Conservation (phyloP, 2,797 vertebrate genomes). For the Gymnodraco acuticeps region DNA sequence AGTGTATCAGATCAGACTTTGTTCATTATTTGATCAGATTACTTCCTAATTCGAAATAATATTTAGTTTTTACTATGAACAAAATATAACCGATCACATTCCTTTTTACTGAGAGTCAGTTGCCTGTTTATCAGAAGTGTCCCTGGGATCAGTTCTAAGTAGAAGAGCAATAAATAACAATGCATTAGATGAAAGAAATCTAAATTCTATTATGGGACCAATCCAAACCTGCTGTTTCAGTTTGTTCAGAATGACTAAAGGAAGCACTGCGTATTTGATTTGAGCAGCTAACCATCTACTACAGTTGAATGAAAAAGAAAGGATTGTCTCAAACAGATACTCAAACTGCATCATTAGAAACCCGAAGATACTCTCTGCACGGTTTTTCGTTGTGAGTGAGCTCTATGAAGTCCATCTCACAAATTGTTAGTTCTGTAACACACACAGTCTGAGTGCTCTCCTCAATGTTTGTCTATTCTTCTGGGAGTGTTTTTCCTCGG, state of each 20-base stretch:
- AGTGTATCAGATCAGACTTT: neutral
- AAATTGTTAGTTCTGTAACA: neutral
- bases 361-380: neutral
- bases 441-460: neutral
- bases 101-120: neutral
- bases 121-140: neutral
- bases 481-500: neutral
- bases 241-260: conserved; percentile 24
- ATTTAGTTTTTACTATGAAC: no score
- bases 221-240: neutral
- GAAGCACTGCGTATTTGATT: conserved; percentile 5
- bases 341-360: conserved; percentile 9
- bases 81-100: neutral
- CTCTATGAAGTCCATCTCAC: conserved; percentile 10
- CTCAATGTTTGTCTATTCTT: conserved; percentile 21
- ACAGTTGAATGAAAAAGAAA: neutral
- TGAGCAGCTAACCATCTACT: conserved; percentile 19
- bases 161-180: neutral
- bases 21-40: neutral
- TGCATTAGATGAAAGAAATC: neutral
- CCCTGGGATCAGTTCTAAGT: neutral
- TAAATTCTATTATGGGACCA: neutral
- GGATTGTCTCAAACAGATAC: conserved; percentile 6
- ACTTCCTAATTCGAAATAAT: neutral
- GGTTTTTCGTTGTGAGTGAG: conserved; percentile 21